Evolutionary conservation across 2,888 invertebrate genomes (phyloP).

Genomic region (Drosophila borealis): DNA sequence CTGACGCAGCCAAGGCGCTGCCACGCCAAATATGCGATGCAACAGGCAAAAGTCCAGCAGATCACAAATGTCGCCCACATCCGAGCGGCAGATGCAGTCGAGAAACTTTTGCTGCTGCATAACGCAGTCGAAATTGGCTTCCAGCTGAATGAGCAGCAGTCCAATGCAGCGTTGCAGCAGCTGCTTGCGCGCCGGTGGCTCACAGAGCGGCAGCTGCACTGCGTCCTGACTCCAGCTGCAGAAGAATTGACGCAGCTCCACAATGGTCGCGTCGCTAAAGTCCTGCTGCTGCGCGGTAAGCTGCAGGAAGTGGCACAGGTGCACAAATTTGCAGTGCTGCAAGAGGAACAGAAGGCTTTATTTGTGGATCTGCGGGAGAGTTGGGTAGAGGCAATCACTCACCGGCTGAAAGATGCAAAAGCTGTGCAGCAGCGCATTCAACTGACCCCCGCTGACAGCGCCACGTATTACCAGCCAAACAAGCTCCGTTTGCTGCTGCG

Average conservation of each 20-base stretch:
- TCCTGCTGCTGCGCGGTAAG: constrained; percentile 85
- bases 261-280: constrained; percentile 85
- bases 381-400: constrained; percentile 69
- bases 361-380: not conserved
- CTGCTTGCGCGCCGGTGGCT: constrained; percentile 85
- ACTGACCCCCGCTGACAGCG: constrained; percentile 86
- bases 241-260: constrained; percentile 83
- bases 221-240: constrained; percentile 82
- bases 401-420: constrained; percentile 90
- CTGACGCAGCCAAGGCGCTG: constrained; percentile 78
- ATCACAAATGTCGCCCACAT: constrained; percentile 86
- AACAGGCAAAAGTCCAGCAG: constrained; percentile 85
- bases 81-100: constrained; percentile 86
- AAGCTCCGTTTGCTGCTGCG: constrained; percentile 61
- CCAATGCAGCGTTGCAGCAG: constrained; percentile 86
- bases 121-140: constrained; percentile 87
- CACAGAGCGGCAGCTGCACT: constrained; percentile 77
- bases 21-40: constrained; percentile 86
- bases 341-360: constrained; percentile 40
- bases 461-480: constrained; percentile 77
- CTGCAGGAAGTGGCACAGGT: constrained; percentile 87
- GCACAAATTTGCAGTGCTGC: constrained; percentile 88
- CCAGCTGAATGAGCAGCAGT: constrained; percentile 87
- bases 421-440: constrained; percentile 88
- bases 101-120: constrained; percentile 88